Evolutionary conservation across 2,113 vertebrate genomes (phyloP).

Genomic region (Lonchura striata): DNA sequence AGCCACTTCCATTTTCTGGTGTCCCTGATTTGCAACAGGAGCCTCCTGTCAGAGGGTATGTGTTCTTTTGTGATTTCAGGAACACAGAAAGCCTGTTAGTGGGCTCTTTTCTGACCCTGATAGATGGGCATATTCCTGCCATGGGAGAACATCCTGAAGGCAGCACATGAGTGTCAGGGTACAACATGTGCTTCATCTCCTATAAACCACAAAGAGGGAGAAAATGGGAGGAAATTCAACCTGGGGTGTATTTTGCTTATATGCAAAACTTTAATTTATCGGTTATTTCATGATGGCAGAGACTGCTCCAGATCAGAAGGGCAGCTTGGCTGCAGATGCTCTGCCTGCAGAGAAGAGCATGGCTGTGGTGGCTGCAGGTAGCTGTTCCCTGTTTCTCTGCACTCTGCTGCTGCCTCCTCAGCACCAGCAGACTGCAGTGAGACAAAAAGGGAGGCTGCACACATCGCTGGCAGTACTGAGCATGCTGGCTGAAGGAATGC

Average conservation of each 20-base stretch:
- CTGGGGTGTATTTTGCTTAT: not conserved
- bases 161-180: not conserved
- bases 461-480: accelerated
- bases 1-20: not conserved
- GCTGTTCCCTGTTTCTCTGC: not conserved
- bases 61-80: not conserved
- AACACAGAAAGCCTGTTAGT: not conserved
- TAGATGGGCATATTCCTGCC: not conserved
- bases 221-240: not conserved
- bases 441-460: not conserved
- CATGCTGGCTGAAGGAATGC: not conserved
- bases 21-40: not conserved
- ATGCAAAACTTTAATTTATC: not conserved
- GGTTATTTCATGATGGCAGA: not conserved
- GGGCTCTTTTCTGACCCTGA: accelerated
- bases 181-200: not conserved
- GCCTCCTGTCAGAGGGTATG: not conserved
- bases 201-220: not conserved
- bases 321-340: accelerated
- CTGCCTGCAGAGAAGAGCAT: not conserved
- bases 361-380: not conserved
- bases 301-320: not conserved
- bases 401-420: accelerated
- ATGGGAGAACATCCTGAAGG: not conserved
- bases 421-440: not conserved